Evolutionary conservation across 2,113 vertebrate species (phyloP), one percentile per base, ranked within the genome.

Genomic region (Eolophus roseicapilla): DNA sequence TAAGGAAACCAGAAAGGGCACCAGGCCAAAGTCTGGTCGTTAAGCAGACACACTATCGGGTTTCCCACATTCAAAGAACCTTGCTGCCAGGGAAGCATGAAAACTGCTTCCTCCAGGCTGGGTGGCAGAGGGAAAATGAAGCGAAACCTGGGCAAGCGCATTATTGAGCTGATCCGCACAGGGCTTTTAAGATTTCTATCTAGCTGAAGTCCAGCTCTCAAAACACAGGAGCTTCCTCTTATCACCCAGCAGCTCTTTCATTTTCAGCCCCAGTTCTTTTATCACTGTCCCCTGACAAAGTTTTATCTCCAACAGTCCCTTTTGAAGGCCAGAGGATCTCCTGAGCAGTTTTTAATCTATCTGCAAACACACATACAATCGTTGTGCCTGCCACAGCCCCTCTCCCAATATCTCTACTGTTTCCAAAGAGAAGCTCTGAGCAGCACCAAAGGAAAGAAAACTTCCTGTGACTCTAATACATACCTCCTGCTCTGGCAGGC

Each of bases 31-130:
- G 88, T 80, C 92, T 96, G 95, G 89, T 82, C 93, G 93, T 95
- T 90, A 93, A 95, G 95, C 82, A 91, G 80, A 92, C 68, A 83
- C 87, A 8, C 95, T 95, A 96, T 97, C 95, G 43, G 82, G 87
- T 96, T 96, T 97, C 95, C 92, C 85, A 96, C 96, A 94, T 95
- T 83, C 93, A 92, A 86, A 83, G 33, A 96, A 81, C 80, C 91
- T 93, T 37, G 59, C 88, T 92, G 97, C 96, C 95, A 96, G 92
- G 88, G 93, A 96, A 92, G 94, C 83, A 94, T 11, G 44, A 95
- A 70, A 92, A 92, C 80, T 60, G 88, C 73, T 95, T 97, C 92
- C 93, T 96, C 83, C 90, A 86, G 92, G 69, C 94, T 93, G 94
- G 85, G 96, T 86, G 90, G 94, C 86, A 87, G 88, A 62, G 43